Percentiles rank a stretch among this genome's conserved stretches.
These are phyloP conservation scores for Circaetus cinerascens DNA, from an alignment of 2,113 vertebrate genomes.

Conservation along the genomic window DNA sequence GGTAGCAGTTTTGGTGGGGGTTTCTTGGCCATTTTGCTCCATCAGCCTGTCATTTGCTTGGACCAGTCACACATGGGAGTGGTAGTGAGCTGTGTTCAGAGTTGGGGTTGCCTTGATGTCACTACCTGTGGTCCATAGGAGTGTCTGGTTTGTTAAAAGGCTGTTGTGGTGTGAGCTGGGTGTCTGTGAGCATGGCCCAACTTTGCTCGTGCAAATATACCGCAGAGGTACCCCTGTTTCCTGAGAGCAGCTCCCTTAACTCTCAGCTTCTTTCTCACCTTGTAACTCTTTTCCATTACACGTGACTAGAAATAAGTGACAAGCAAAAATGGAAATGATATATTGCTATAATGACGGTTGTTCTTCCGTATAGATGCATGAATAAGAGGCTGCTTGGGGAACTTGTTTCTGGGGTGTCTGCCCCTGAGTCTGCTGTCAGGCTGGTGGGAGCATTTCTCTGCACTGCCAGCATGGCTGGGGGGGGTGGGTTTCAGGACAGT, in stretches of 20 bases:
- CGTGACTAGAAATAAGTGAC: background rate
- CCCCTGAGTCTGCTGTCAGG: background rate
- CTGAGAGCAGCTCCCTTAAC: background rate
- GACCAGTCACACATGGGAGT: fast-evolving
- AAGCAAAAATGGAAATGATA: background rate
- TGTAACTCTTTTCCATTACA: background rate
- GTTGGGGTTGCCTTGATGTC: background rate
- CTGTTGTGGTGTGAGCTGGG: background rate
- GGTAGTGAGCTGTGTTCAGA: background rate
- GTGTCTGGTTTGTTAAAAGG: background rate
- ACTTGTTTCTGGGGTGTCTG: background rate
- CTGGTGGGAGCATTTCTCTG: background rate
- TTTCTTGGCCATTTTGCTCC: background rate
- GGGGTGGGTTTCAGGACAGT: background rate
- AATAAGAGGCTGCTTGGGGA: background rate
- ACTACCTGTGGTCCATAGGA: background rate
- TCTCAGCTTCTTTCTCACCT: background rate
- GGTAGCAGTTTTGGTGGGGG: background rate
- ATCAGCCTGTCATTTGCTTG: background rate
- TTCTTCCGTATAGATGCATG: background rate
- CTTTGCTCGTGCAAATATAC: background rate
- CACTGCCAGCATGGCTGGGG: background rate
- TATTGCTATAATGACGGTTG: background rate
- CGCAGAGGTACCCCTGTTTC: background rate
- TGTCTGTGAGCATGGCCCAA: background rate